Conservation (phyloP, 2,113 vertebrate species). For the Paraplagusia blochii region DNA sequence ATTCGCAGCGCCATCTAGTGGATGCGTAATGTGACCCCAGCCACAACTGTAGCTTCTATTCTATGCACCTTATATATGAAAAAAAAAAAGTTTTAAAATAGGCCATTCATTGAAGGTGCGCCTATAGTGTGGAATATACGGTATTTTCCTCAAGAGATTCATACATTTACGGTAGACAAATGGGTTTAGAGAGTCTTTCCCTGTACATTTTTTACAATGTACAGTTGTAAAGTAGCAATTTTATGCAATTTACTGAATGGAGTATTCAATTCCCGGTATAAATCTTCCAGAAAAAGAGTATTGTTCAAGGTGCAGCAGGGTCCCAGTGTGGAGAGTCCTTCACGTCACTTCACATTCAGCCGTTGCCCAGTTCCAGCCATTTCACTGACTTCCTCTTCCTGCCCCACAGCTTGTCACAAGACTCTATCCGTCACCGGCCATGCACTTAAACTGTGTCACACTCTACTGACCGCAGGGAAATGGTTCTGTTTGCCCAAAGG, state of each 20-base stretch:
- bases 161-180: no score
- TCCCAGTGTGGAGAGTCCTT: slow-evolving; percentile 17
- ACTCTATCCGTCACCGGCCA: slow-evolving; percentile 36
- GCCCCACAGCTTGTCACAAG: slow-evolving; percentile 36
- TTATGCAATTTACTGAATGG: background rate
- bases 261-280: background rate
- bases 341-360: slow-evolving; percentile 45
- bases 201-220: no score
- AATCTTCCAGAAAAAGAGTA: background rate
- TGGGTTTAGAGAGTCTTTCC: no score
- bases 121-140: no score
- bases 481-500: slow-evolving; percentile 38
- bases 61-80: no score
- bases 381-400: slow-evolving; percentile 39
- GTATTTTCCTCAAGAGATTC: no score
- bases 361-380: slow-evolving; percentile 35
- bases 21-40: no score
- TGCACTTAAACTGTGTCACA: slow-evolving; percentile 32
- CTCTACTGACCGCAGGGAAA: slow-evolving; percentile 24
- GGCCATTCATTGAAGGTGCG: no score
- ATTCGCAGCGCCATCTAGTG: no score
- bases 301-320: slow-evolving; percentile 30
- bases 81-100: no score
- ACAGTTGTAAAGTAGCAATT: no score
- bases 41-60: no score